Percentiles rank a stretch among this genome's conserved stretches.
phyloP scores from a whole-genome alignment of 2,888 invertebrate species.

The Pogonocherus hispidulus region DNA sequence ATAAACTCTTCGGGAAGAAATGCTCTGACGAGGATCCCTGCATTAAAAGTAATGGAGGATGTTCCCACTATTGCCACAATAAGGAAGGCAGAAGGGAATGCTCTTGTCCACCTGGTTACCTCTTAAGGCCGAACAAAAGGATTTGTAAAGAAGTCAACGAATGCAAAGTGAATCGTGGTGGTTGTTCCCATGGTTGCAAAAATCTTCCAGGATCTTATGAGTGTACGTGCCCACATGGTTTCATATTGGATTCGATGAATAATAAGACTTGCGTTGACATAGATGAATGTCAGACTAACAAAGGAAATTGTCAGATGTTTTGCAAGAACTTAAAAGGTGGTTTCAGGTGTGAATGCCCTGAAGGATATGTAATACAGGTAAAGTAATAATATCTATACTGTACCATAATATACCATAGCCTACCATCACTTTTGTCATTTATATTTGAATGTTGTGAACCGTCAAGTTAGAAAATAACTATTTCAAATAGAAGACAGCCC shows the following conservation, averaged over 20 bases:
- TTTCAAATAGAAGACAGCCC: no score
- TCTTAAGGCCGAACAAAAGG: conserved; percentile 64
- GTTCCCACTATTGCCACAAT: conserved; percentile 69
- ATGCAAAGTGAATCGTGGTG: conserved; percentile 73
- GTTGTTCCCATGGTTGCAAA: conserved; percentile 76
- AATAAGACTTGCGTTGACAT: conserved; percentile 65
- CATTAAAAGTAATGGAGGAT: conserved; percentile 65
- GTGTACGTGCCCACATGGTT: conserved; percentile 71
- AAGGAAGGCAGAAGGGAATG: conserved; percentile 68
- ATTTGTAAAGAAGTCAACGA: conserved; percentile 73
- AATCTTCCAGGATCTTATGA: conserved; percentile 70
- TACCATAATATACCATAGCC: no score
- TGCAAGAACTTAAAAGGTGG: conserved; percentile 70
- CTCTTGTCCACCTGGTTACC: conserved; percentile 71
- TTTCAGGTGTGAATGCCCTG: conserved; percentile 70
- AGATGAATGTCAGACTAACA: conserved; percentile 66
- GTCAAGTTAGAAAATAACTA: no score
- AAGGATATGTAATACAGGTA: conserved; percentile 62
- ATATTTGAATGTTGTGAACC: no score
- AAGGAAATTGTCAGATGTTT: conserved; percentile 68
- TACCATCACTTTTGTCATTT: no score
- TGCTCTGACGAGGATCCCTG: conserved; percentile 69
- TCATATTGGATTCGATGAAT: conserved; percentile 57
- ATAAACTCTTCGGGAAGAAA: conserved; percentile 57
- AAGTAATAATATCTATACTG: no score